Evolutionary conservation across 1,140 invertebrate species (phyloP).

Genomic region (Popillia japonica): DNA sequence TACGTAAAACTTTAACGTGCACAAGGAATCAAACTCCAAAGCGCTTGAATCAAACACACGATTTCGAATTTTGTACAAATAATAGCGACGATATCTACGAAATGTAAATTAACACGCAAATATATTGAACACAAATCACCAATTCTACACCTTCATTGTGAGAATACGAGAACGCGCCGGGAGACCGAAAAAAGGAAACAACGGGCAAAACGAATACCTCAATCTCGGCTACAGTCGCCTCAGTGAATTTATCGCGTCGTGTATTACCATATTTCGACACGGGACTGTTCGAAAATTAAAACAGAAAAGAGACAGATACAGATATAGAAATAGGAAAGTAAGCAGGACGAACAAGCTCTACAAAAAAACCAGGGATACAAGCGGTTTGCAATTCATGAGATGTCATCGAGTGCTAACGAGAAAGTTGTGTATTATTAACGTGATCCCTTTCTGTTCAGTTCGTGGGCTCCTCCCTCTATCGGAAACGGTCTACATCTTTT

Average conservation of each 20-base stretch:
- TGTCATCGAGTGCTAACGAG: constrained; percentile 26
- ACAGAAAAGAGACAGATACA: background rate
- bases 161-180: background rate
- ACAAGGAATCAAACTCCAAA: too few relatives aligned
- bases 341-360: background rate
- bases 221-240: background rate
- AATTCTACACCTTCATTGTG: constrained; percentile 4
- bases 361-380: background rate
- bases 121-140: background rate
- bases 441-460: background rate
- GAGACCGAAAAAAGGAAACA: background rate
- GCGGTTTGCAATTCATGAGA: constrained; percentile 25
- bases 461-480: background rate
- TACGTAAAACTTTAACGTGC: too few relatives aligned
- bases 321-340: background rate
- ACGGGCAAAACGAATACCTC: background rate
- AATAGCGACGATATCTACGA: too few relatives aligned
- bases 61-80: too few relatives aligned
- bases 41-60: too few relatives aligned
- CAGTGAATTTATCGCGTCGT: background rate
- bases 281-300: background rate
- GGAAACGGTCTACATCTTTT: constrained; percentile 21
- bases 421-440: constrained; percentile 32
- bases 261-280: constrained; percentile 14
- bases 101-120: background rate